A percentile compares a stretch with the other conserved stretches of the same genome.
These are phyloP conservation scores for Crocuta crocuta DNA, from an alignment of 2,113 vertebrate genomes.

Conservation along the genomic window DNA sequence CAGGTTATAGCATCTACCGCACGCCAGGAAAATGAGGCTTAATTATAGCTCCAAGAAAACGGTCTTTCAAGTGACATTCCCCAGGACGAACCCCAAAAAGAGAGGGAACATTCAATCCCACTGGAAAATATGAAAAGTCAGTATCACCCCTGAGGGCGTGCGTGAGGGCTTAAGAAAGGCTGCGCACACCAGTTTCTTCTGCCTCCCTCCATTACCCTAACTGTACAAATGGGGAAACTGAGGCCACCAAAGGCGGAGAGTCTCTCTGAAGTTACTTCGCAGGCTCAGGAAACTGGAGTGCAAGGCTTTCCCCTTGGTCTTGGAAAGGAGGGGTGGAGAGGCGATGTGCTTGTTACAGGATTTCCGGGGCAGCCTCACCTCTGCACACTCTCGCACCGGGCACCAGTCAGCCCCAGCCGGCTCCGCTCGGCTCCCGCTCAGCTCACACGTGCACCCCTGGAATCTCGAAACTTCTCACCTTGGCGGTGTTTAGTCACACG, in stretches of 20 bases:
- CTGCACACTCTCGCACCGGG: no score
- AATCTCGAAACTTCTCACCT: accelerated
- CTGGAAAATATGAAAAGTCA: background rate
- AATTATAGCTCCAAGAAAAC: background rate
- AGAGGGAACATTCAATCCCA: no score
- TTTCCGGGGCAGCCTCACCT: background rate
- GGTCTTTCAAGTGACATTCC: background rate
- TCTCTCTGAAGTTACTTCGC: background rate
- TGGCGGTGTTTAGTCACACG: accelerated
- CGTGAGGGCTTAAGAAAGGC: background rate
- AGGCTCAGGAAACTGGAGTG: background rate
- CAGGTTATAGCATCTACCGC: background rate
- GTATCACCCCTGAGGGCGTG: accelerated
- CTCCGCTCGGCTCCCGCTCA: background rate
- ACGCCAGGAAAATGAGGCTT: background rate
- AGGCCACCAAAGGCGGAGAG: background rate
- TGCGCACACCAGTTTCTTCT: accelerated
- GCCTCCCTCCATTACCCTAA: background rate
- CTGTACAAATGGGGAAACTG: background rate
- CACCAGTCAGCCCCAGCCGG: background rate
- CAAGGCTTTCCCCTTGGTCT: background rate
- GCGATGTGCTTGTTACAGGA: background rate
- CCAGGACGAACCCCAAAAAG: background rate
- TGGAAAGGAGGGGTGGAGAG: background rate
- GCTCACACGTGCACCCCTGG: background rate